phyloP scores from a whole-genome alignment of 1,140 invertebrate genomes.

The Maniola jurtina region DNA sequence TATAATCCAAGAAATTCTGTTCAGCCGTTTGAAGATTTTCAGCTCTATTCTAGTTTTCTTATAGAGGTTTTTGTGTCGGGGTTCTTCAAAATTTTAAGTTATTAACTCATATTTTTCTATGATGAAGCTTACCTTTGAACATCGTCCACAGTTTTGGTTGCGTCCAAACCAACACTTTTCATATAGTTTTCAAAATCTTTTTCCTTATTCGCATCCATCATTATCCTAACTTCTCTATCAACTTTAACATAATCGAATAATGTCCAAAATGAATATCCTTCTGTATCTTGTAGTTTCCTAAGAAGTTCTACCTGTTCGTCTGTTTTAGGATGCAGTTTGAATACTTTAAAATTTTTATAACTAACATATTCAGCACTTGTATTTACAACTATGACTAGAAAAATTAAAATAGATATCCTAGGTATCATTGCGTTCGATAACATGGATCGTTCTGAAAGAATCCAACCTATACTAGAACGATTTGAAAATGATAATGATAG shows the following conservation, averaged over 20 bases:
- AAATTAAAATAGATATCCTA: slow-evolving; percentile 36
- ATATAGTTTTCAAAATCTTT: slow-evolving; percentile 41
- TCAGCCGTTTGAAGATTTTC: too few species aligned
- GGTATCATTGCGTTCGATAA: slow-evolving; percentile 23
- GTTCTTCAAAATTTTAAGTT: too few species aligned
- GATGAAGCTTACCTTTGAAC: slow-evolving; percentile 60
- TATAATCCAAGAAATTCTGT: too few species aligned
- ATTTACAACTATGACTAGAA: slow-evolving; percentile 26
- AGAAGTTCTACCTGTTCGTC: slow-evolving; percentile 43
- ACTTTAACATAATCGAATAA: slow-evolving; percentile 32
- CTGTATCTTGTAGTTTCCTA: slow-evolving; percentile 32
- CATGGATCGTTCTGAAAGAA: background rate
- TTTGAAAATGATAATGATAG: slow-evolving; percentile 4
- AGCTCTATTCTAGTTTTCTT: too few species aligned
- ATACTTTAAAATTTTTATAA: slow-evolving; percentile 76
- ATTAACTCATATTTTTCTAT: background rate
- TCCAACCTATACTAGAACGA: background rate
- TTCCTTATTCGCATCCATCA: slow-evolving; percentile 44
- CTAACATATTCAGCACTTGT: slow-evolving; percentile 48
- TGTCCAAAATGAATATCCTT: slow-evolving; percentile 45
- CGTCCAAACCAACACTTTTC: slow-evolving; percentile 30
- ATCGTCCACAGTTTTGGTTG: slow-evolving; percentile 43
- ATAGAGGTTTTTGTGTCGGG: too few species aligned
- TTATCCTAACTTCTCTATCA: slow-evolving; percentile 41
- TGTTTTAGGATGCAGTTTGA: slow-evolving; percentile 59